Percentiles rank a stretch among this genome's conserved stretches.
These are phyloP conservation scores for Platyscapa corneri DNA, from an alignment of 1,140 invertebrate genomes.

Conservation along the genomic window DNA sequence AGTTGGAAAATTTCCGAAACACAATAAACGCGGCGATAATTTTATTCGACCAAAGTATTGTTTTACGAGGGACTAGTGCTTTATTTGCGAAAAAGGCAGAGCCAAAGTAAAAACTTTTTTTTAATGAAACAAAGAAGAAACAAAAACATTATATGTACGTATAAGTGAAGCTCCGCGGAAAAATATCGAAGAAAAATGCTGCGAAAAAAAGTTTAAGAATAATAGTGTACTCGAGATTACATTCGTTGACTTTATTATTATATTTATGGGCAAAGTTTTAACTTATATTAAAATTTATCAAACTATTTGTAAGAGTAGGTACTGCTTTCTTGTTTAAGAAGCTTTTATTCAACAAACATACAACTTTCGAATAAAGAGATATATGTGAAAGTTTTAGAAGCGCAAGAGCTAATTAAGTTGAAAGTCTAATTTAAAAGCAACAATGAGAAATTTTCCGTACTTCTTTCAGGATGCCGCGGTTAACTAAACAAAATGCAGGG, in stretches of 20 bases:
- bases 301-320: background rate
- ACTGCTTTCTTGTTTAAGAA: background rate
- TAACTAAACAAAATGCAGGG: background rate
- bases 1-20: background rate
- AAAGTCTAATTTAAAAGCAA: background rate
- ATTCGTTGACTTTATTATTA: conserved; percentile 4
- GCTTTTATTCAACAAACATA: background rate
- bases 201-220: conserved; percentile 2
- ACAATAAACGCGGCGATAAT: background rate
- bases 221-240: conserved; percentile 20
- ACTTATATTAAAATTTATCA: conserved; percentile 20
- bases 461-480: background rate
- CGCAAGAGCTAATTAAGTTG: background rate
- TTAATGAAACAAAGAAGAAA: background rate
- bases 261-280: conserved; percentile 16
- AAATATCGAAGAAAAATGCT: background rate
- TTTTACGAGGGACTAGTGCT: background rate
- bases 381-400: background rate
- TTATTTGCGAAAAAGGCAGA: background rate
- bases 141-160: too few relatives aligned
- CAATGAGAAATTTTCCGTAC: background rate
- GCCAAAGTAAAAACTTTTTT: background rate
- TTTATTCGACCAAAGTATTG: background rate
- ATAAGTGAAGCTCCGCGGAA: background rate
- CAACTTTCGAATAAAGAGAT: background rate